Evolutionary conservation across 2,113 vertebrate genomes (phyloP), one percentile per base, ranked within the genome.

Genomic region (Tylochromis polylepis): DNA sequence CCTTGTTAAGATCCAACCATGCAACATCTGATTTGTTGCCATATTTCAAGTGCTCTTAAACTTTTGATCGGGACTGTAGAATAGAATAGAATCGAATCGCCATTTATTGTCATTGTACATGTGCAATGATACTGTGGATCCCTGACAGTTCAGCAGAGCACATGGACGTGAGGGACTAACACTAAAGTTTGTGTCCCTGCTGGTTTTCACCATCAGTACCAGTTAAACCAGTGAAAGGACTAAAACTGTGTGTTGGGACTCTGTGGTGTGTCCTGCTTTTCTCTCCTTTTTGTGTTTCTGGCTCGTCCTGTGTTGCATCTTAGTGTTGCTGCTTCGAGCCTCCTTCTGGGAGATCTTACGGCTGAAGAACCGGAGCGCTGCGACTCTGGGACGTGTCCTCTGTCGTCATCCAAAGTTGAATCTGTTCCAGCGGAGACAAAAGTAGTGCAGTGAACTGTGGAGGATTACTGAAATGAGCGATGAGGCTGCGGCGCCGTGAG

Each of bases 381-480:
- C 3, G 22, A 49, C 36, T 15, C 7, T 9, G 62, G 7, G 7
- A 43, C 7, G n/a, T 24, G n/a, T 41, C 36, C 8, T 41, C 11
- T n/a, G 0, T n/a, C 18, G 2, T 0, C 60, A 67, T 41, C 20
- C 2, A 0, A 67, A 22, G 3, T 34, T 70, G 34, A 0, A 15
- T 70, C 36, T 0, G 7, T 24, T 41, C 36, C 5, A 43, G 9
- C 22, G 27, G 41, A 75, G 67, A 27, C 67, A 49, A 27, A 75
- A 49, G 41, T 6, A 46, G 41, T 46, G 22, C 67, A 49, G 67
- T 29, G 46, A 75, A 18, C 41, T 46, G 62, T 38, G 41, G 41
- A 75, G 24, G 67, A 49, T 29, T 18, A 75, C 3, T 75, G 24
- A 1, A 0, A 49, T 11, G 9, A 24, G 41, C 18, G 41, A 11